Evolutionary conservation across 2,888 invertebrate genomes (phyloP), one percentile per base, ranked within the genome.

Genomic region (Athetis lepigone): DNA sequence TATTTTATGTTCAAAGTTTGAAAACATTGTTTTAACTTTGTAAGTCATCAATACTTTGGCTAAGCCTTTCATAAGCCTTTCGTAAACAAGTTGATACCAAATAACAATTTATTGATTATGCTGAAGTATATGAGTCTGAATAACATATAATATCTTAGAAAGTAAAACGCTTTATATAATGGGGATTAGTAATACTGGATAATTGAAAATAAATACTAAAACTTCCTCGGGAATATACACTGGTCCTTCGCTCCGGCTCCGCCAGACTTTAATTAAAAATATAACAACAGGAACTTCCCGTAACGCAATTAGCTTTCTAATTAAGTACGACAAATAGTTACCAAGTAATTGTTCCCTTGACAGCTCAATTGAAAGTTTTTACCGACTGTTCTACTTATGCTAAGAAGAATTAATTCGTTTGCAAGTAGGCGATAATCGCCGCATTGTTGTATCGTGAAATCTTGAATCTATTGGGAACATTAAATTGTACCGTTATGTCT

Each of bases 371-470:
- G 68, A 58, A 47, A 57, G 54, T 76, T 74, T 52, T 69, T 63
- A n/a, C 25, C 29, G 59, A 66, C 68, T 70, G 75, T 69, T 80
- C 72, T 54, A 73, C 23, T 73, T 75, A 70, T 57, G 69, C 64
- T 83, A 75, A 79, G 77, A 77, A 80, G 63, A 70, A 68, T 52
- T 71, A 75, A 81, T 76, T 74, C 29, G 54, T 51, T 77, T 65
- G 71, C 39, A 52, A 77, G 52, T 63, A 68, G 46, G 49, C 25
- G 56, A 63, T 80, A 77, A 80, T 81, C 57, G 55, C 19, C 23
- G 51, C 59, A 82, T 80, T 80, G 82, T 80, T 75, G 27, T 16
- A 47, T n/a, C 49, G 61, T 57, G 77, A 66, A 68, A 72, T 45
- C 50, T 51, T 16, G 11, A 51, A 33, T 67, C 58, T 66, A 59